These are phyloP conservation scores for Lophura nycthemera DNA, from an alignment of 2,113 vertebrate genomes.

Conservation along the genomic window DNA sequence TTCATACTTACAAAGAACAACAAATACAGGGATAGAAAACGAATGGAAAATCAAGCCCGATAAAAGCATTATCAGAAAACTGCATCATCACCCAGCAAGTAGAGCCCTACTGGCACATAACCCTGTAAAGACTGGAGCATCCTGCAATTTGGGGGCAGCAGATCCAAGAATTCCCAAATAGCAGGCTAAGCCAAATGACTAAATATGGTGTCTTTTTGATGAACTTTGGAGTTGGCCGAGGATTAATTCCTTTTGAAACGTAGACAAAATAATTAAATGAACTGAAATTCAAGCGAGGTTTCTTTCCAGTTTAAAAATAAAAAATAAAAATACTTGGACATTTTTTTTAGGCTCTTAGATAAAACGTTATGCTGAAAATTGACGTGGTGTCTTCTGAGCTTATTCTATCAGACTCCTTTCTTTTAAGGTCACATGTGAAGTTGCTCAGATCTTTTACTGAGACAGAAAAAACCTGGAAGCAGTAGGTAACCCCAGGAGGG, in stretches of 20 bases:
- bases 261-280: constrained; percentile 71
- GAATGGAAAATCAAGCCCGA: neutral
- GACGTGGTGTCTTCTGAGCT: neutral
- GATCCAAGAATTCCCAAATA: constrained; percentile 27
- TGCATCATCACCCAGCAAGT: neutral
- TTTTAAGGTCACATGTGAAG: neutral
- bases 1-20: neutral
- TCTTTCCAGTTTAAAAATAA: neutral
- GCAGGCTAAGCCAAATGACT: constrained; percentile 46
- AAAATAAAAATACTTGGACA: neutral
- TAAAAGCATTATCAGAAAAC: neutral
- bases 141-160: neutral
- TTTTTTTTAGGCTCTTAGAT: constrained; percentile 43
- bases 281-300: constrained; percentile 30
- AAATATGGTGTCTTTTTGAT: constrained; percentile 62
- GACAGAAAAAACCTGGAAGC: neutral
- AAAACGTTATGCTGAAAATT: constrained; percentile 32
- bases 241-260: constrained; percentile 34
- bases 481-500: neutral
- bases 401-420: neutral
- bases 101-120: neutral
- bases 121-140: neutral
- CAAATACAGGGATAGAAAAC: neutral
- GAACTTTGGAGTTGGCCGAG: constrained; percentile 51
- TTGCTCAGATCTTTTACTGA: neutral